Base-by-base conservation (phyloP, 2,113 vertebrate species). In the Centropristis striata region DNA sequence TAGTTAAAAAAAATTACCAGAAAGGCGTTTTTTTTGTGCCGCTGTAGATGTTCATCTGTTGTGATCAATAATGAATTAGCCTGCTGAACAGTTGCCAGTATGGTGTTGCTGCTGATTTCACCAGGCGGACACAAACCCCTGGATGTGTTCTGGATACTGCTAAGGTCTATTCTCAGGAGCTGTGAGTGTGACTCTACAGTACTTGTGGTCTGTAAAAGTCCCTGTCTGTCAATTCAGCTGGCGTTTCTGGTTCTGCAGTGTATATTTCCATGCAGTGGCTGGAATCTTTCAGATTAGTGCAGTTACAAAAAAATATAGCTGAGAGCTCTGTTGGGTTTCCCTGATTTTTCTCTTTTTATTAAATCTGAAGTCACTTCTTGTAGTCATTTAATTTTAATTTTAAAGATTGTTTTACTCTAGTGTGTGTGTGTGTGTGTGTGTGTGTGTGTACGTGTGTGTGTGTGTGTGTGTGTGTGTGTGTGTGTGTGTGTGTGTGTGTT, bases 21-120 rank as follows among this genome's bases (percentile, higher is more conserved):
- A n/a, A n/a, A n/a, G n/a, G n/a, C n/a, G n/a, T n/a, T n/a, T n/a
- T n/a, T n/a, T n/a, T n/a, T n/a, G 4, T n/a, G 21, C 71, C 4
- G 5, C 42, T 83, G 57, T 42, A 81, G 64, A 81, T 81, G 75
- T 80, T 81, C 77, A 70, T 80, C 37, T 76, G 76, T 65, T 81
- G 36, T 80, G 75, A 88, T 91, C 42, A 88, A 86, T 90, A 74
- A 87, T 90, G 15, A 73, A 86, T 89, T 25, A 84, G 59, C 49
- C 61, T 32, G 20, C 39, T 82, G 80, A 75, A 78, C 1, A 1
- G 21, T 13, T 42, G 79, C 85, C 80, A 81, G 75, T 37, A 59
- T 14, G 27, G 54, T 64, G 41, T 70, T 53, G 76, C 68, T 49
- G 61, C 21, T 71, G 57, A 42, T 81, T 73, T 67, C 85, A 84